Percentiles rank a stretch among this genome's conserved stretches.
Evolutionary conservation across 2,888 invertebrate genomes (phyloP).

Genomic region (Nephrotoma appendiculata): DNA sequence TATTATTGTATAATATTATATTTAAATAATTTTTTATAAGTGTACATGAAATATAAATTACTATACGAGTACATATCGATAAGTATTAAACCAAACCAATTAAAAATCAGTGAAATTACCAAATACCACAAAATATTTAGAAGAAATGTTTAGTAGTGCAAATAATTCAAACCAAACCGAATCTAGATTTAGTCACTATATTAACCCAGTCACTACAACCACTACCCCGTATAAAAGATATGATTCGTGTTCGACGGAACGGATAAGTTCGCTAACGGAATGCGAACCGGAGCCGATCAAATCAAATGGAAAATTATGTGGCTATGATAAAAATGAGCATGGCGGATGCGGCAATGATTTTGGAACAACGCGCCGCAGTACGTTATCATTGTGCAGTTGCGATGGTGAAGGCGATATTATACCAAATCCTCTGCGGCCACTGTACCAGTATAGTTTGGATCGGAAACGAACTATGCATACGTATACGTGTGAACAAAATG

Average conservation of each 20-base stretch:
- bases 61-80: not conserved
- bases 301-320: not conserved
- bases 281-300: not conserved
- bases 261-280: not conserved
- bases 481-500: conserved; percentile 36
- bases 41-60: not conserved
- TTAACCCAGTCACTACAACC: not conserved
- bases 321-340: not conserved
- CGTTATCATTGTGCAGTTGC: conserved; percentile 31
- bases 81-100: not conserved
- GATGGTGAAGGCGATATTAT: conserved; percentile 30
- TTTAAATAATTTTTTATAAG: not conserved
- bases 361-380: conserved; percentile 20
- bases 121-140: not conserved
- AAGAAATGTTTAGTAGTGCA: not conserved
- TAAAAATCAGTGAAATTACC: not conserved
- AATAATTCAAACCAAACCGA: not conserved
- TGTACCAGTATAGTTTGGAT: conserved; percentile 36
- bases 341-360: not conserved
- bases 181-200: not conserved
- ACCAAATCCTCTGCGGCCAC: conserved; percentile 28
- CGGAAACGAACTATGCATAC: conserved; percentile 32
- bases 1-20: not conserved
- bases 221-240: not conserved
- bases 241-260: not conserved